Evolutionary conservation across 1,140 invertebrate species (phyloP).

Genomic region (Teleopsis dalmanni): DNA sequence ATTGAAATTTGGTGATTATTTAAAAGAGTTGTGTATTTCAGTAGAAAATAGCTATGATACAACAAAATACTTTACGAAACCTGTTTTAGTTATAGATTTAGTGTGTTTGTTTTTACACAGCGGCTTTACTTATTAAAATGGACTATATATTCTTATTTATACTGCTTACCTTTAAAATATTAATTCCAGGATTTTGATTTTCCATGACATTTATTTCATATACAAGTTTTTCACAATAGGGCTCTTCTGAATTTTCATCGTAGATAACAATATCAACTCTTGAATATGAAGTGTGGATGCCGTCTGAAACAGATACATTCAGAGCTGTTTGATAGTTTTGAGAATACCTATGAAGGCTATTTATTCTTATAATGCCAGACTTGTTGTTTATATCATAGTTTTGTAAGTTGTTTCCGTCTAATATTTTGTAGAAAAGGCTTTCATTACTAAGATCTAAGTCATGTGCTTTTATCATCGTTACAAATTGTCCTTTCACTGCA

Average conservation of each 20-base stretch:
- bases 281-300: slow-evolving; percentile 79
- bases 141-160: background rate
- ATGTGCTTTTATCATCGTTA: slow-evolving; percentile 77
- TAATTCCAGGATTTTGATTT: slow-evolving; percentile 68
- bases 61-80: slow-evolving; percentile 9
- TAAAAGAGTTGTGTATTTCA: too few species aligned
- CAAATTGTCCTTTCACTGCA: slow-evolving; percentile 76
- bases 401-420: slow-evolving; percentile 75
- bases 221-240: slow-evolving; percentile 64
- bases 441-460: slow-evolving; percentile 75
- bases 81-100: slow-evolving; percentile 7
- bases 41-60: too few species aligned
- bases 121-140: background rate
- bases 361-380: slow-evolving; percentile 55
- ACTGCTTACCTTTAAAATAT: slow-evolving; percentile 54
- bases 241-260: slow-evolving; percentile 71
- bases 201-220: slow-evolving; percentile 72
- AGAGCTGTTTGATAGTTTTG: slow-evolving; percentile 55
- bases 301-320: slow-evolving; percentile 87
- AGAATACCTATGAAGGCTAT: slow-evolving; percentile 55
- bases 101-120: slow-evolving; percentile 17
- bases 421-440: slow-evolving; percentile 71
- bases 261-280: slow-evolving; percentile 71
- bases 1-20: too few species aligned
- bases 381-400: slow-evolving; percentile 71